Conservation (phyloP, 2,888 invertebrate genomes). For the Dicyrtomina minuta region DNA sequence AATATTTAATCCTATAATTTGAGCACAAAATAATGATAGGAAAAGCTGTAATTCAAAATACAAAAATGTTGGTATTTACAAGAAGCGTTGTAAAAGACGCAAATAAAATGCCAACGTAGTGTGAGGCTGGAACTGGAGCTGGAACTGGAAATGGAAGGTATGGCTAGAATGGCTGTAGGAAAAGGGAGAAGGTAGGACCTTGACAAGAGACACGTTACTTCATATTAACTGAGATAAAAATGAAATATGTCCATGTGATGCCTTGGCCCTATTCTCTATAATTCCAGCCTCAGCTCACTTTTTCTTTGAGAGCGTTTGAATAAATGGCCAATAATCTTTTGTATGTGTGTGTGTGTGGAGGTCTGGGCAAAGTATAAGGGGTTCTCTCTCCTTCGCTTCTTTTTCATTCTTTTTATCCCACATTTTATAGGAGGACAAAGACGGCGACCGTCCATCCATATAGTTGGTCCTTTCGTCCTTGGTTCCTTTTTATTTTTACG, state of each 20-base stretch:
- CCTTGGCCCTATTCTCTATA: conserved; percentile 1
- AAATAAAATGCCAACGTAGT: no score
- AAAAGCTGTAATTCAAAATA: no score
- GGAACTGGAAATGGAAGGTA: background rate
- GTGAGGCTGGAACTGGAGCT: no score
- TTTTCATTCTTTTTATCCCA: background rate
- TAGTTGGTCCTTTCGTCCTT: background rate
- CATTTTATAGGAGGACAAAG: background rate
- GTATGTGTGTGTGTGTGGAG: no score
- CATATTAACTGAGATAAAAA: conserved; percentile 29
- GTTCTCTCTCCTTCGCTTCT: conserved; percentile 11
- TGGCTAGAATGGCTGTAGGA: background rate
- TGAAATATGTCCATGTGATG: conserved; percentile 16
- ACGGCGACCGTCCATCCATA: background rate
- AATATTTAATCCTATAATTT: no score
- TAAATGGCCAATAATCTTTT: conserved; percentile 34
- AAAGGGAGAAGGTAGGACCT: background rate
- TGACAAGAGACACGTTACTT: conserved; percentile 1
- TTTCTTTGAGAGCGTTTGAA: conserved; percentile 18
- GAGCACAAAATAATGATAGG: no score
- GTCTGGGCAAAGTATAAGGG: conserved; percentile 26
- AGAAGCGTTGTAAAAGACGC: no score
- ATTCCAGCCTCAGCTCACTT: background rate
- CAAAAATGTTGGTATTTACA: no score
- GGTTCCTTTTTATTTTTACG: conserved; percentile 23